Percentiles rank a stretch among this genome's conserved stretches.
Conservation (phyloP, 2,888 invertebrate species). For the Tillus elongatus region DNA sequence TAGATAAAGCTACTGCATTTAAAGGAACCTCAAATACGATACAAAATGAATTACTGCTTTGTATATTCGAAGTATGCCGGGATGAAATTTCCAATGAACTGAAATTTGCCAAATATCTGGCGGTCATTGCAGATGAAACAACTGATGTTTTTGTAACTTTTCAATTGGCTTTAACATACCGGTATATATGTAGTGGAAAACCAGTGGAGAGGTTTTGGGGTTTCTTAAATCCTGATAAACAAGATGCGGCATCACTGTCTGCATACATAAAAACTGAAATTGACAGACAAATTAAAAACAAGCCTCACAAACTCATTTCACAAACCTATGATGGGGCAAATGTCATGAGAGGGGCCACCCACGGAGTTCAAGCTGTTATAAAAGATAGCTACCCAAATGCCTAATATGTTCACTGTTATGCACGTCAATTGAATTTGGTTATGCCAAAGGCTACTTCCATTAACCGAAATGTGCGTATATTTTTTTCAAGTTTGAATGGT, state of each 20-base stretch:
- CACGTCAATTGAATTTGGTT: conserved; percentile 19
- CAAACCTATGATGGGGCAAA: conserved; percentile 22
- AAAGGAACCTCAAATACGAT: conserved; percentile 29
- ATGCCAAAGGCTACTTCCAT: conserved; percentile 17
- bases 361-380: conserved; percentile 17
- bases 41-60: conserved; percentile 31
- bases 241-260: conserved; percentile 14
- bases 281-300: conserved; percentile 14
- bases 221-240: conserved; percentile 21
- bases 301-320: conserved; percentile 17
- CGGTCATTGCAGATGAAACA: conserved; percentile 29
- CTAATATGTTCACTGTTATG: conserved; percentile 21
- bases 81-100: conserved; percentile 26
- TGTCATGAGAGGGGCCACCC: conserved; percentile 18
- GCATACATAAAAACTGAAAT: conserved; percentile 13
- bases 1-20: conserved; percentile 26
- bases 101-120: conserved; percentile 16
- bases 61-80: conserved; percentile 27
- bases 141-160: conserved; percentile 23
- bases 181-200: conserved; percentile 23
- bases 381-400: conserved; percentile 19
- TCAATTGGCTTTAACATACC: conserved; percentile 25
- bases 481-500: conserved; percentile 20
- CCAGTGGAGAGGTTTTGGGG: conserved; percentile 25
- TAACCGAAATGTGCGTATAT: conserved; percentile 18